Conservation (phyloP, 2,113 vertebrate species). For the Lophius piscatorius region DNA sequence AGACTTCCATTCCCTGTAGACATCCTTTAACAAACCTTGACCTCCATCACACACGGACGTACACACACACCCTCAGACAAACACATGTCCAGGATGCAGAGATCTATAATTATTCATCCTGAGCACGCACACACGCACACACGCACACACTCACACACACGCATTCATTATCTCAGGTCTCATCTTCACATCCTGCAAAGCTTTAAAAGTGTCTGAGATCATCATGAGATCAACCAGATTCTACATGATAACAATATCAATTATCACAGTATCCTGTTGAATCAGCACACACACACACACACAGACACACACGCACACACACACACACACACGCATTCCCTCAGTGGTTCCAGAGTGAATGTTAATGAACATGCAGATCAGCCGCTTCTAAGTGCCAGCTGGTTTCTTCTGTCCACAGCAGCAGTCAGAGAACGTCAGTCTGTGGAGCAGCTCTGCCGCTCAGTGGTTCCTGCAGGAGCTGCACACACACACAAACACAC, state of each 20-base stretch:
- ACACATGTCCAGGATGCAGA: no score
- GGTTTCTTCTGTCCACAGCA: constrained; percentile 20
- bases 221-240: constrained; percentile 39
- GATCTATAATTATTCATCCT: no score
- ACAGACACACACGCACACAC: no score
- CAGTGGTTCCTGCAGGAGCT: constrained; percentile 38
- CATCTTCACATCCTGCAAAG: constrained; percentile 19
- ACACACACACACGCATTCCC: not conserved
- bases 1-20: no score
- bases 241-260: constrained; percentile 43
- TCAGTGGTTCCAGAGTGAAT: constrained; percentile 40
- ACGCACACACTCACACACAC: constrained; percentile 18
- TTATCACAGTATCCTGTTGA: constrained; percentile 56
- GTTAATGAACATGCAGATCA: constrained; percentile 67
- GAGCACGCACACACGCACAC: constrained; percentile 10
- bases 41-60: no score
- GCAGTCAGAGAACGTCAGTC: not conserved
- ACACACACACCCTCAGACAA: no score
- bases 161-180: constrained; percentile 22
- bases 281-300: constrained; percentile 48
- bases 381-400: constrained; percentile 46
- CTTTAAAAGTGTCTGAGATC: constrained; percentile 6
- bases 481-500: not conserved
- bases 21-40: no score
- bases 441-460: constrained; percentile 44